Evolutionary conservation across 2,888 invertebrate genomes (phyloP).

Genomic region (Poecilobothrus nobilitatus): DNA sequence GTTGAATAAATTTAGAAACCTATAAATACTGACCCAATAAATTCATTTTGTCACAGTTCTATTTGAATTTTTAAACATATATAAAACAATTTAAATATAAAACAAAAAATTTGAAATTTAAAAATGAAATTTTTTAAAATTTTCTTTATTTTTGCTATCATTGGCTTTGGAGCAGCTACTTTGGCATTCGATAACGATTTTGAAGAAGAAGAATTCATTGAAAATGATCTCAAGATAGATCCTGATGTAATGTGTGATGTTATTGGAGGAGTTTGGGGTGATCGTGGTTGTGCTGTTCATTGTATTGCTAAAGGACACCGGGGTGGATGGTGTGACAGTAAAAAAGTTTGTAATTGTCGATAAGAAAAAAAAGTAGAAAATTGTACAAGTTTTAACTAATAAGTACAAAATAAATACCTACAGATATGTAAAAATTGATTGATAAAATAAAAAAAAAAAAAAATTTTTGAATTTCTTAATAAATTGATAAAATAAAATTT

Average conservation of each 20-base stretch:
- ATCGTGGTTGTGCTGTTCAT: conserved; percentile 2
- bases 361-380: too few species aligned
- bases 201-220: not conserved
- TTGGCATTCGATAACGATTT: too few species aligned
- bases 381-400: too few species aligned
- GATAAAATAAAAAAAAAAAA: too few species aligned
- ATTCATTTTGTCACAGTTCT: too few species aligned
- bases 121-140: not conserved
- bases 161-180: not conserved
- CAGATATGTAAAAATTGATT: too few species aligned
- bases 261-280: not conserved
- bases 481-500: too few species aligned
- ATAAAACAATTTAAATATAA: not conserved
- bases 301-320: not conserved
- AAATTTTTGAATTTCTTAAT: too few species aligned
- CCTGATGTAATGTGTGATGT: not conserved
- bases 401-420: too few species aligned
- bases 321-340: conserved; percentile 7
- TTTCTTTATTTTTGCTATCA: not conserved
- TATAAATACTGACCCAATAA: too few species aligned
- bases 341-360: conserved; percentile 8
- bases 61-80: too few species aligned
- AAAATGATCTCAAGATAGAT: not conserved
- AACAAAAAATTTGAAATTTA: not conserved
- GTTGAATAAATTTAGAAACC: too few species aligned